Conservation (phyloP, 2,888 invertebrate genomes). For the Helleia helle region DNA sequence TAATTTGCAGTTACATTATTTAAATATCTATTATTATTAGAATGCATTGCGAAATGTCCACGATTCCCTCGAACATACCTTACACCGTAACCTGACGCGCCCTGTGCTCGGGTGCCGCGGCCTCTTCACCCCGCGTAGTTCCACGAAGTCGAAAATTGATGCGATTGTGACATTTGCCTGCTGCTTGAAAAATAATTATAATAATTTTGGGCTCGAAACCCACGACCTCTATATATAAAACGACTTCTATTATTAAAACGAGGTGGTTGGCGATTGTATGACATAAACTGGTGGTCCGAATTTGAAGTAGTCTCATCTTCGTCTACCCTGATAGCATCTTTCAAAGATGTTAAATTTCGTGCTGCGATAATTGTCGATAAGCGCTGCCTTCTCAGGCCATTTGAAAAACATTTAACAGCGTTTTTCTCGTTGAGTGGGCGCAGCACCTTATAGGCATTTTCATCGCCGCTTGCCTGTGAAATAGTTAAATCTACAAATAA, state of each 20-base stretch:
- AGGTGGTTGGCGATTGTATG: no score
- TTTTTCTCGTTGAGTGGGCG: conserved; percentile 19
- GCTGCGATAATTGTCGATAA: conserved; percentile 19
- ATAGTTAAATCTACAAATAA: conserved; percentile 22
- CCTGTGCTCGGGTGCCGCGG: no score
- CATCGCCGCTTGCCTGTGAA: conserved; percentile 17
- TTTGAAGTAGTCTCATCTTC: conserved; percentile 13
- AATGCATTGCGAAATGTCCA: neutral
- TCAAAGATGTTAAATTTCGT: conserved; percentile 13
- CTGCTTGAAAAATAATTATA: neutral
- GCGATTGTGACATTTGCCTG: neutral
- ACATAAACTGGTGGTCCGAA: neutral
- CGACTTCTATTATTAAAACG: no score
- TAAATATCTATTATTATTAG: neutral
- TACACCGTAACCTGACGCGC: neutral
- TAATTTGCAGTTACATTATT: no score
- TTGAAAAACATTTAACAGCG: conserved; percentile 20
- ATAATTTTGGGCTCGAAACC: neutral
- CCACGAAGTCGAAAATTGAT: neutral
- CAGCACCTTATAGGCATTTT: conserved; percentile 13
- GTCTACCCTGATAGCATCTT: conserved; percentile 14
- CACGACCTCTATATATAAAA: no score
- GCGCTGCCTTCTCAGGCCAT: conserved; percentile 18
- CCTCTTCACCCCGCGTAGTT: no score
- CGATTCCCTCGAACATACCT: neutral